phyloP scores from a whole-genome alignment of 2,888 invertebrate genomes.

The Tachystola acroxantha region DNA sequence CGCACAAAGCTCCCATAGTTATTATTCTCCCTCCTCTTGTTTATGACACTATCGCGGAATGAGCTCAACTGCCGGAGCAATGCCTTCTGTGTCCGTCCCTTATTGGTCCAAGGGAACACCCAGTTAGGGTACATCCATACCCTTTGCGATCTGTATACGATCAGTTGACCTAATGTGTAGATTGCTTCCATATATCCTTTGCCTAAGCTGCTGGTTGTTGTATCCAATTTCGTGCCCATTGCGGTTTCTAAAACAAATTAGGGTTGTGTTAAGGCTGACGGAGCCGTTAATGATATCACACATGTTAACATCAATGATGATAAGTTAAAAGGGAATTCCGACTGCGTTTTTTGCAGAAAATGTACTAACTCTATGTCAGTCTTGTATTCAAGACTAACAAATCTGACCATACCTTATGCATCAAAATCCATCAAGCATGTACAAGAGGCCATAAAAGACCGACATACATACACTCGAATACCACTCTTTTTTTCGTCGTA shows the following conservation, averaged over 20 bases:
- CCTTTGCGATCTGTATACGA: conserved; percentile 48
- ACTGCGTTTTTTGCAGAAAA: too few relatives aligned
- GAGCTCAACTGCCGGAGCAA: conserved; percentile 41
- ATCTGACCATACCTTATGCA: too few relatives aligned
- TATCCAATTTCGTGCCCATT: conserved; percentile 79
- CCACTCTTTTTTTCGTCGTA: too few relatives aligned
- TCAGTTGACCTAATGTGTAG: conserved; percentile 42
- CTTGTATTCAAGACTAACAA: too few relatives aligned
- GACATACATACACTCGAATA: too few relatives aligned
- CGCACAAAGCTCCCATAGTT: background rate
- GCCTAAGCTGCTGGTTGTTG: conserved; percentile 41
- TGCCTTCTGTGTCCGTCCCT: conserved; percentile 62
- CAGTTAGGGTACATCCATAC: conserved; percentile 76
- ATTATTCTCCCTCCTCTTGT: conserved; percentile 31
- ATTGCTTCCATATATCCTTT: conserved; percentile 76
- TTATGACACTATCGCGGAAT: conserved; percentile 51
- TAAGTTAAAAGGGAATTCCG: too few relatives aligned
- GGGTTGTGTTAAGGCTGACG: too few relatives aligned
- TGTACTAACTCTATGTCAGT: too few relatives aligned
- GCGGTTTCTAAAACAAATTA: conserved; percentile 78
- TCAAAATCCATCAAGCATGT: too few relatives aligned
- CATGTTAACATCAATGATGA: too few relatives aligned
- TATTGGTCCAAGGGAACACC: conserved; percentile 65
- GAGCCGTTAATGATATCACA: too few relatives aligned
- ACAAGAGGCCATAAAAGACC: too few relatives aligned